A percentile compares a stretch with the other conserved stretches of the same genome.
These are phyloP conservation scores for Danio kyathit DNA, from an alignment of 2,797 vertebrate species.

Conservation along the genomic window DNA sequence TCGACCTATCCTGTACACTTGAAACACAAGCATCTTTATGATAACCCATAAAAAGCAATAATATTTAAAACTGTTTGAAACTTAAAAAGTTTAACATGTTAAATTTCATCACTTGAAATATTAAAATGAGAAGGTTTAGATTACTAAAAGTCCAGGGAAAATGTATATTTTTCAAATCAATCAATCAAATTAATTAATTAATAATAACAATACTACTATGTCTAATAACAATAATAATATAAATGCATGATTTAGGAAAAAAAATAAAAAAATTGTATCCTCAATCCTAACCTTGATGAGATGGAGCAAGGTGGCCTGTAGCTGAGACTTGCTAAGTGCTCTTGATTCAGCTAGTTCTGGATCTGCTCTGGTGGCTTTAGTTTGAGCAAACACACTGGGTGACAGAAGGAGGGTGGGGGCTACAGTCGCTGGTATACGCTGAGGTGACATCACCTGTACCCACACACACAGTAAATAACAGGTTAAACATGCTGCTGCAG, in stretches of 20 bases:
- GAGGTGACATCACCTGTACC: conserved; percentile 84
- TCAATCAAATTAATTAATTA: not conserved
- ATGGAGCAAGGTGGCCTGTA: conserved; percentile 87
- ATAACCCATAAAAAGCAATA: too few species aligned
- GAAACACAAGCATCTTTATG: too few species aligned
- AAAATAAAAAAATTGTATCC: not conserved
- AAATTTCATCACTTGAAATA: too few species aligned
- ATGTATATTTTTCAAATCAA: not conserved
- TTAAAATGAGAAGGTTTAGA: too few species aligned
- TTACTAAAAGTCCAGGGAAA: too few species aligned
- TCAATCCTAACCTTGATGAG: conserved; percentile 85
- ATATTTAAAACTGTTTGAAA: too few species aligned
- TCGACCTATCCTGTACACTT: too few species aligned
- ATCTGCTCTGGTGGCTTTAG: conserved; percentile 66
- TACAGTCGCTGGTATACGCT: conserved; percentile 79
- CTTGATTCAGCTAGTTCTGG: conserved; percentile 66
- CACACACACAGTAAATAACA: not conserved
- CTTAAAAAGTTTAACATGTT: too few species aligned
- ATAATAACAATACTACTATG: too few species aligned
- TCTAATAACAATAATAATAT: too few species aligned
- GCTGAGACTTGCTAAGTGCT: conserved; percentile 83
- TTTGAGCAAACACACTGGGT: conserved; percentile 87
- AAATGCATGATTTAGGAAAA: too few species aligned
- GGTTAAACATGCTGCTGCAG: not conserved
- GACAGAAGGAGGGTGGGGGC: conserved; percentile 86